phyloP scores from a whole-genome alignment of 2,888 invertebrate genomes.

The Drosophila macrospina region DNA sequence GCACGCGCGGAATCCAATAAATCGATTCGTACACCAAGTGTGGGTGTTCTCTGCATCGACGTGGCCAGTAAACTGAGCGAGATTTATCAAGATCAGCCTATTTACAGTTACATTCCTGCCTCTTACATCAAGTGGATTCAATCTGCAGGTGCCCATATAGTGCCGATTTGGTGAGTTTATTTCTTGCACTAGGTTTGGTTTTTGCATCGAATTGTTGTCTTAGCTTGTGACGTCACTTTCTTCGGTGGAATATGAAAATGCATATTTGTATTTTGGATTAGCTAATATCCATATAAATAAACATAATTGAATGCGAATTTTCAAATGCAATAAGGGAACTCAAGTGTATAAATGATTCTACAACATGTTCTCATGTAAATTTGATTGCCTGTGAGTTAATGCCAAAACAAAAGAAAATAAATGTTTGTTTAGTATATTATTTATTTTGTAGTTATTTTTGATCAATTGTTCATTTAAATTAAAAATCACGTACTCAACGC shows the following conservation, averaged over 20 bases:
- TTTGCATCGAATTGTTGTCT: no score
- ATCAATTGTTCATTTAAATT: neutral
- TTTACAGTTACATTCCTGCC: conserved; percentile 91
- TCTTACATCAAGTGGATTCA: conserved; percentile 95
- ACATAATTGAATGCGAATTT: no score
- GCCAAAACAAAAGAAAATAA: neutral
- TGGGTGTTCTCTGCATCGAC: conserved; percentile 89
- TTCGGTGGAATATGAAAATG: neutral
- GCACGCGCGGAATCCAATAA: neutral
- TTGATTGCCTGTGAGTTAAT: neutral
- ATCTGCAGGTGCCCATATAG: conserved; percentile 92
- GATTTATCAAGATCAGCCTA: conserved; percentile 85
- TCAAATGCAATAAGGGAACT: no score
- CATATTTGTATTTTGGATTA: no score
- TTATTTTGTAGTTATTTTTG: neutral
- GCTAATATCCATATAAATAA: no score
- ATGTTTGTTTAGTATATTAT: neutral
- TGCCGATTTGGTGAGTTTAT: conserved; percentile 90
- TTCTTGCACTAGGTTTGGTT: no score
- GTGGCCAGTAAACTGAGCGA: conserved; percentile 86
- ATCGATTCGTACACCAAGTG: neutral
- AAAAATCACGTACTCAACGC: conserved; percentile 2
- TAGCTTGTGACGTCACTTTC: neutral
- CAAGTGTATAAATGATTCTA: neutral
- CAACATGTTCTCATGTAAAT: neutral